Evolutionary conservation across 1,140 invertebrate genomes (phyloP).

Genomic region (Orius insidiosus): DNA sequence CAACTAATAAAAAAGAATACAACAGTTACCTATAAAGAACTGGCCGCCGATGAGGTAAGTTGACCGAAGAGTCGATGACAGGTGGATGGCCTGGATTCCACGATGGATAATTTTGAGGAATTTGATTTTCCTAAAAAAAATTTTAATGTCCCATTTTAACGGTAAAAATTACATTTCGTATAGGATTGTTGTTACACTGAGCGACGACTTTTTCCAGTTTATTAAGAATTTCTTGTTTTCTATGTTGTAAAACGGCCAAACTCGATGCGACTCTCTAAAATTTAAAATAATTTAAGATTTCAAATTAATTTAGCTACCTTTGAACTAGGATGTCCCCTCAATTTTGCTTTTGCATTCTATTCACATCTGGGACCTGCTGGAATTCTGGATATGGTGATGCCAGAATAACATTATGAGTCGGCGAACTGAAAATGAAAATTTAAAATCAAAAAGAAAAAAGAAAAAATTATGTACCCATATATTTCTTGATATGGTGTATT

Average conservation of each 20-base stretch:
- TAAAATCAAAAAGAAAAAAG: too few relatives aligned
- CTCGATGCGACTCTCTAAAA: constrained; percentile 31
- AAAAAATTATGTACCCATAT: background rate
- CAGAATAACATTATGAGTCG: constrained; percentile 9
- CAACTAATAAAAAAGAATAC: too few relatives aligned
- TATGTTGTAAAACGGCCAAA: constrained; percentile 40
- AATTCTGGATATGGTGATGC: constrained; percentile 5
- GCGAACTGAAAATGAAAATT: constrained; percentile 11
- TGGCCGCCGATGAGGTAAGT: constrained; percentile 8
- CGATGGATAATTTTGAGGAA: constrained; percentile 1
- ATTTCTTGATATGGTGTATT: background rate
- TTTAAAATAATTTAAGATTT: background rate
- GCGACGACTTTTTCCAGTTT: constrained; percentile 44
- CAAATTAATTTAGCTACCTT: constrained; percentile 4
- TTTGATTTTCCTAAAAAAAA: too few relatives aligned
- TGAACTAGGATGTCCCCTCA: constrained; percentile 2
- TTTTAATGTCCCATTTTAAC: too few relatives aligned
- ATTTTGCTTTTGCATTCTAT: constrained; percentile 8
- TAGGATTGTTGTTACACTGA: constrained; percentile 18
- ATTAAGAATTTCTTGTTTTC: constrained; percentile 45
- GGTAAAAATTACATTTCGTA: constrained; percentile 14
- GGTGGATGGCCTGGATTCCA: background rate
- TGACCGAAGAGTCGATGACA: background rate
- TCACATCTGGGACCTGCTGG: background rate
- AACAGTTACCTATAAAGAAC: constrained; percentile 19